Conservation (phyloP, 2,888 invertebrate genomes). For the Zele albiditarsus region DNA sequence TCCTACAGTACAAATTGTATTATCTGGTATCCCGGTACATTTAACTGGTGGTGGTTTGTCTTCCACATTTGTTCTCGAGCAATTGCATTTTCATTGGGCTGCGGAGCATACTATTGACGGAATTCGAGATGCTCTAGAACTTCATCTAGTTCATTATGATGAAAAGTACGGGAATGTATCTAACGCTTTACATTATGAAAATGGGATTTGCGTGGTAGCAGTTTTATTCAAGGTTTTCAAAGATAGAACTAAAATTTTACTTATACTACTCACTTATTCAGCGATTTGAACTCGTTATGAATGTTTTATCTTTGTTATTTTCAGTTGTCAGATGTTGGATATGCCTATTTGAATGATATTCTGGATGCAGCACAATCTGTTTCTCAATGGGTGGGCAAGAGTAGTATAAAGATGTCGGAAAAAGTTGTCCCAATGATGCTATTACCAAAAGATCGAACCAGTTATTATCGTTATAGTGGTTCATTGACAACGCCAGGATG, state of each 20-base stretch:
- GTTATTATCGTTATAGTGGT: slow-evolving; percentile 81
- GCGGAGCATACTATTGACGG: slow-evolving; percentile 87
- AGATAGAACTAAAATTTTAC: slow-evolving; percentile 1
- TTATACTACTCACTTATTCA: too few species aligned
- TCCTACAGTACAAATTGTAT: slow-evolving; percentile 56
- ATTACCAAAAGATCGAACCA: slow-evolving; percentile 75
- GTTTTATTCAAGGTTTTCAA: slow-evolving; percentile 77
- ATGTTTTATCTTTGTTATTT: slow-evolving; percentile 8
- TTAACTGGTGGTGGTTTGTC: slow-evolving; percentile 77
- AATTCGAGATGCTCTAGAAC: slow-evolving; percentile 76
- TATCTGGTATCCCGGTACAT: slow-evolving; percentile 55
- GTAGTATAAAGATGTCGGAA: slow-evolving; percentile 41
- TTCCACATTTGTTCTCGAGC: slow-evolving; percentile 78
- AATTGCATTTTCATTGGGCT: slow-evolving; percentile 89
- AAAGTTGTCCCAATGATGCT: slow-evolving; percentile 72
- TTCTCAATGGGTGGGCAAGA: slow-evolving; percentile 55
- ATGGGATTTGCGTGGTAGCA: slow-evolving; percentile 79
- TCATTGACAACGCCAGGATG: slow-evolving; percentile 85
- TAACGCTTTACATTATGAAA: slow-evolving; percentile 74
- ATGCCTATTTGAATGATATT: slow-evolving; percentile 57
- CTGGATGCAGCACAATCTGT: slow-evolving; percentile 56
- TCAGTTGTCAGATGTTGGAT: slow-evolving; percentile 58
- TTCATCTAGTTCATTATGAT: slow-evolving; percentile 81
- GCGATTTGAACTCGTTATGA: too few species aligned
- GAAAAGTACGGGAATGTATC: slow-evolving; percentile 73